A percentile compares a stretch with the other conserved stretches of the same genome.
phyloP scores from a whole-genome alignment of 2,113 vertebrate species.

The Acanthisitta chloris region DNA sequence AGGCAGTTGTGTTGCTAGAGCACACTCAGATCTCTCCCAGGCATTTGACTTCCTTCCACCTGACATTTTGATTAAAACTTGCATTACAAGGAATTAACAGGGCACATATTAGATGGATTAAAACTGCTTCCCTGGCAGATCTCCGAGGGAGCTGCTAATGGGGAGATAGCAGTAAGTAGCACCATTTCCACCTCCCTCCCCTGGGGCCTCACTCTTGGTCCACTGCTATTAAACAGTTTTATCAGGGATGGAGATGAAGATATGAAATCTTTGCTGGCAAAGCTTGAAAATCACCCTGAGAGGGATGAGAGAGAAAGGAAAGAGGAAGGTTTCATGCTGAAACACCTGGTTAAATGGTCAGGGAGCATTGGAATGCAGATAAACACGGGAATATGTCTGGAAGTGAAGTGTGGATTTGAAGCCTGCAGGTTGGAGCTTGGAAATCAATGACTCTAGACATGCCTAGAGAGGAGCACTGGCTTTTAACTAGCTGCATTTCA shows the following conservation, averaged over 20 bases:
- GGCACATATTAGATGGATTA: conserved; percentile 59
- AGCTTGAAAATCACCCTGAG: not conserved
- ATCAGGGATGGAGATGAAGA: conserved; percentile 31
- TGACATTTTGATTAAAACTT: conserved; percentile 70
- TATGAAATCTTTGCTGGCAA: conserved; percentile 35
- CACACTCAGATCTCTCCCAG: not conserved
- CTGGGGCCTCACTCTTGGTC: not conserved
- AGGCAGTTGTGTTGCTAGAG: conserved; percentile 22
- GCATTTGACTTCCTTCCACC: conserved; percentile 62
- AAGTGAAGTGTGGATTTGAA: not conserved
- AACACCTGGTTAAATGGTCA: not conserved
- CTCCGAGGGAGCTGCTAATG: conserved; percentile 55
- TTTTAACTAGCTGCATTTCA: not conserved
- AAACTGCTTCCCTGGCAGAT: conserved; percentile 56
- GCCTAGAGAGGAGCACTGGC: not conserved
- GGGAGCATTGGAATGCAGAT: not conserved
- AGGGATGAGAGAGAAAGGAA: not conserved
- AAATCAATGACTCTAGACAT: not conserved
- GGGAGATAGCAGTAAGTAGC: conserved; percentile 36
- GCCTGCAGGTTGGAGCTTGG: not conserved
- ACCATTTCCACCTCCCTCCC: conserved; percentile 19
- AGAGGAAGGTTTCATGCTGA: not conserved
- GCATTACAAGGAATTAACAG: conserved; percentile 64
- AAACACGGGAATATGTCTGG: not conserved
- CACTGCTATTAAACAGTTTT: conserved; percentile 28